Evolutionary conservation across 2,113 vertebrate species (phyloP).

Genomic region (Phylloscopus trochiloides): DNA sequence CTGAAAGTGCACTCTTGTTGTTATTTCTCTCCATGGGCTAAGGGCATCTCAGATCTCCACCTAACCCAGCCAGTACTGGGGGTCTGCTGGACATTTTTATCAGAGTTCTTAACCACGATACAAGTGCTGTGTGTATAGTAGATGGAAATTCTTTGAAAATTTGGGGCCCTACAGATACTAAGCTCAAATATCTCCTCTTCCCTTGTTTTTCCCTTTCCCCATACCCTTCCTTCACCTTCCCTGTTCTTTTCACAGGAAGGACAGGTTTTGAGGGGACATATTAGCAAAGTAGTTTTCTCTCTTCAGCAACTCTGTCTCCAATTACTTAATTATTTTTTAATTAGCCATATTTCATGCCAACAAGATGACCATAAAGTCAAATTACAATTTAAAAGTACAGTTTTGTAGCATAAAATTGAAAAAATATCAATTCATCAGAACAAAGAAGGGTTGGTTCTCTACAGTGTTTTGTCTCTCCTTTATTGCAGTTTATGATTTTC

Average conservation of each 20-base stretch:
- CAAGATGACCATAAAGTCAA: neutral
- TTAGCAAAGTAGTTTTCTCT: neutral
- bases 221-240: neutral
- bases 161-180: neutral
- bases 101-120: fast-evolving
- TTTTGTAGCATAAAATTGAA: neutral
- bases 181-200: neutral
- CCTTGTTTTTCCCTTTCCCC: neutral
- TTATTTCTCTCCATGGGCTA: neutral
- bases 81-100: neutral
- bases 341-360: neutral
- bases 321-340: neutral
- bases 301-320: neutral
- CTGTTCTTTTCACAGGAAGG: neutral
- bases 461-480: neutral
- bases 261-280: neutral
- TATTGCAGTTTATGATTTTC: neutral
- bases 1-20: fast-evolving
- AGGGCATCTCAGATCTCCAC: neutral
- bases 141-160: neutral
- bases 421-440: neutral
- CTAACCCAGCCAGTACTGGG: neutral
- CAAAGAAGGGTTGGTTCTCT: neutral
- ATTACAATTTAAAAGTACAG: neutral
- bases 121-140: neutral